Evolutionary conservation across 2,888 invertebrate species (phyloP).

Genomic region (Tribolium freemani): DNA sequence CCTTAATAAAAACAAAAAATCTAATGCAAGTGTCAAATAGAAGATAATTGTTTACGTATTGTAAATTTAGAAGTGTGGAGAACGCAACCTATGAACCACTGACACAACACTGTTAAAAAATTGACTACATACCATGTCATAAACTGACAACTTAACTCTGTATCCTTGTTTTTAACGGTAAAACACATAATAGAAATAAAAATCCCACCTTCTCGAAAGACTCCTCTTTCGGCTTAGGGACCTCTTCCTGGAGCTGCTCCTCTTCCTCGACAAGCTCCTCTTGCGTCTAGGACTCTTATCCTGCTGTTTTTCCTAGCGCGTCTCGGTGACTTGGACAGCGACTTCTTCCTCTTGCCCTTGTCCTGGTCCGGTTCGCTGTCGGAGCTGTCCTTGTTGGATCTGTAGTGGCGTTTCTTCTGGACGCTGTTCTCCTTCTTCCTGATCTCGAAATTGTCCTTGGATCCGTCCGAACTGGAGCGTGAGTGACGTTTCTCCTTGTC

Average conservation of each 20-base stretch:
- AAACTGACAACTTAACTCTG: conserved; percentile 3
- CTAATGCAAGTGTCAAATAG: too few species aligned
- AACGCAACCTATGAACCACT: too few species aligned
- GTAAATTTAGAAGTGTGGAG: not conserved
- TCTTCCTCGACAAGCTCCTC: conserved; percentile 63
- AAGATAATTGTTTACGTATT: too few species aligned
- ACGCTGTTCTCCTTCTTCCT: conserved; percentile 84
- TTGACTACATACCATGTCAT: conserved; percentile 27
- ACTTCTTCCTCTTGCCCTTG: conserved; percentile 63
- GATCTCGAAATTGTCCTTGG: conserved; percentile 75
- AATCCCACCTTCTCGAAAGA: conserved; percentile 61
- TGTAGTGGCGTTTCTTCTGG: conserved; percentile 90
- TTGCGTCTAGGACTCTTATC: conserved; percentile 68
- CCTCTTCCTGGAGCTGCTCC: conserved; percentile 55
- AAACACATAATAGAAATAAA: conserved; percentile 27
- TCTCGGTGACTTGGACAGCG: conserved; percentile 59
- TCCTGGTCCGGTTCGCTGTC: conserved; percentile 63
- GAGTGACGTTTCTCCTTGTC: conserved; percentile 54
- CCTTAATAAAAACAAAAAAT: too few species aligned
- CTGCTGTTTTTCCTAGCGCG: conserved; percentile 62
- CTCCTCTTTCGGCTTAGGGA: conserved; percentile 65
- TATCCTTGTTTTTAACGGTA: conserved; percentile 10
- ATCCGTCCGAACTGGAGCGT: conserved; percentile 58
- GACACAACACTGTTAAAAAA: conserved; percentile 12
- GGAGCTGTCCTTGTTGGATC: conserved; percentile 83